Evolutionary conservation across 2,113 vertebrate genomes (phyloP).

Genomic region (human (Homo sapiens)): DNA sequence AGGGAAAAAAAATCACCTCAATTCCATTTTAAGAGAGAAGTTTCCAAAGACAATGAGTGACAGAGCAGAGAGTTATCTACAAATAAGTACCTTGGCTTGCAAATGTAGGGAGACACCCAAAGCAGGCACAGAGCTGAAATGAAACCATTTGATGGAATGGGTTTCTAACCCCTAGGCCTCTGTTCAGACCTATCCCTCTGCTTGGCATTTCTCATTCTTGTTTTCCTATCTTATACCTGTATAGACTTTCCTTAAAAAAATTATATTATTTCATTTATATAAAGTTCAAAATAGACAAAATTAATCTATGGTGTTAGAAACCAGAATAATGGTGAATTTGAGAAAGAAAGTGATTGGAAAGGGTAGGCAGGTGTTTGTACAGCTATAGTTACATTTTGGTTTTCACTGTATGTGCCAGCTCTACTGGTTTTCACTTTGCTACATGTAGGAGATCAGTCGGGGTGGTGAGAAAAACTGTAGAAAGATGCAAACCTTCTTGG

Average conservation of each 20-base stretch:
- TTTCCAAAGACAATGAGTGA: background rate
- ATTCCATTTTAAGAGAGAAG: background rate
- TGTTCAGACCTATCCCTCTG: background rate
- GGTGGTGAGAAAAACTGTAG: no score
- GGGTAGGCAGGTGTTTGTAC: background rate
- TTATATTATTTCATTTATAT: background rate
- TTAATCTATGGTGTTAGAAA: background rate
- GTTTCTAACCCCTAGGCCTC: background rate
- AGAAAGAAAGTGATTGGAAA: background rate
- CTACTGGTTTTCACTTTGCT: background rate
- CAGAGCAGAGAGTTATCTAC: fast-evolving
- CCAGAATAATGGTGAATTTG: background rate
- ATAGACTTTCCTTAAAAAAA: background rate
- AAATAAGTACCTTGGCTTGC: background rate
- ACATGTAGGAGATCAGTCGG: no score
- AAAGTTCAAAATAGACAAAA: background rate
- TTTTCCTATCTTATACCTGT: background rate
- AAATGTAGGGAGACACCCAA: background rate
- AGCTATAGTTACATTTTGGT: background rate
- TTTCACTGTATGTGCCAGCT: background rate
- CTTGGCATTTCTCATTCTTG: background rate
- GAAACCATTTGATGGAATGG: background rate
- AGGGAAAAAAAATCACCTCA: background rate
- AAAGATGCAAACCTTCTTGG: no score
- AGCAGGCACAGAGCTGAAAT: background rate